Percentiles rank a stretch among this genome's conserved stretches.
Evolutionary conservation across 2,113 vertebrate species (phyloP).

Genomic region (Steatornis caripensis): DNA sequence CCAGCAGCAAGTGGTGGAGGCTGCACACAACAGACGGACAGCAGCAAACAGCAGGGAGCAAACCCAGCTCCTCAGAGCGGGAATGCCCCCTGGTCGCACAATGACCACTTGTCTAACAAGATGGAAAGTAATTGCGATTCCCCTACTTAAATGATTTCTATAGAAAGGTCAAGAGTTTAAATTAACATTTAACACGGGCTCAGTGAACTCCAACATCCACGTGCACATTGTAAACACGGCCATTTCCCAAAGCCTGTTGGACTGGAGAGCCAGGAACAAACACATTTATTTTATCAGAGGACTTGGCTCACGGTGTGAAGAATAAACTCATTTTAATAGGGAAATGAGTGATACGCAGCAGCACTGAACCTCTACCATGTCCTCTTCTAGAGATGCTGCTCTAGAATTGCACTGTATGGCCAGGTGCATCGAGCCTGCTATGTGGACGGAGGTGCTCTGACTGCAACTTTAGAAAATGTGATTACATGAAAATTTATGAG

Average conservation of each 20-base stretch:
- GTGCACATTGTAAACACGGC: neutral
- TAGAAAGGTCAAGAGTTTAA: neutral
- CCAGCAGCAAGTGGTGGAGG: neutral
- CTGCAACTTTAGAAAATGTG: neutral
- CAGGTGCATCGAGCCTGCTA: slow-evolving; percentile 10
- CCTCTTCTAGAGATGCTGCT: slow-evolving; percentile 22
- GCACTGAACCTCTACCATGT: neutral
- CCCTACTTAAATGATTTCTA: neutral
- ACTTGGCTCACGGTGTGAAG: neutral
- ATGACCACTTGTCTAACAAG: neutral
- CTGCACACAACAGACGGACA: neutral
- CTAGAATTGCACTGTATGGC: neutral
- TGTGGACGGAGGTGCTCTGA: neutral
- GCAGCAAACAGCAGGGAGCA: neutral
- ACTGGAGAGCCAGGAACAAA: neutral
- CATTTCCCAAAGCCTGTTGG: neutral
- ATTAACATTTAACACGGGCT: neutral
- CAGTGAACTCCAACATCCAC: neutral
- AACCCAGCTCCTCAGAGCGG: neutral
- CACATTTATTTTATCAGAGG: neutral
- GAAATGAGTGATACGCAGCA: neutral
- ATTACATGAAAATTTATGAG: neutral
- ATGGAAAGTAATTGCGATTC: neutral
- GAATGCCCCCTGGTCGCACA: neutral
- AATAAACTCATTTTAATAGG: neutral